phyloP scores from a whole-genome alignment of 2,797 vertebrate species.

The Fringilla coelebs region DNA sequence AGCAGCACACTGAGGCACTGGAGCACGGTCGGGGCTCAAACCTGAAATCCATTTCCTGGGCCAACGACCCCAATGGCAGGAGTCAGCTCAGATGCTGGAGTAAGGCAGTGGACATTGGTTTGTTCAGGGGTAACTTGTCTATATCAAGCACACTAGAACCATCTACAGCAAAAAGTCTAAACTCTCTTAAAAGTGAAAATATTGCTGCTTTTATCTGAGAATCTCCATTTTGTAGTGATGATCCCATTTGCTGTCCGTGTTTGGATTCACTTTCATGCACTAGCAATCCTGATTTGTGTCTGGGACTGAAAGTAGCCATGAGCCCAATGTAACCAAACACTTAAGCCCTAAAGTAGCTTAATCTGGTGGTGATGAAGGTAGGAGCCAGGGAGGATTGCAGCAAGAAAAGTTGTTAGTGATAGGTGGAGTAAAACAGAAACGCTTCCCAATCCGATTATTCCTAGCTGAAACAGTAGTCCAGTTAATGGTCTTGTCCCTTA shows the following conservation, averaged over 20 bases:
- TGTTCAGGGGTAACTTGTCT: not conserved
- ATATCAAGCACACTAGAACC: not conserved
- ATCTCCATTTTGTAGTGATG: not conserved
- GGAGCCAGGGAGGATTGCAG: not conserved
- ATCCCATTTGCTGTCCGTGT: not conserved
- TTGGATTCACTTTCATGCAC: not conserved
- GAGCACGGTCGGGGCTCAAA: not conserved
- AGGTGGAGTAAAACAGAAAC: not conserved
- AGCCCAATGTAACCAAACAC: not conserved
- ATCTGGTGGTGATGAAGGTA: not conserved
- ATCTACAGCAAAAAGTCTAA: not conserved
- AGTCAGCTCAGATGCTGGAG: not conserved
- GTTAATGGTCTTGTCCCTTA: not conserved
- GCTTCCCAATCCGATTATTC: not conserved
- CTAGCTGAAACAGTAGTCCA: not conserved
- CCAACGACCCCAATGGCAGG: not conserved
- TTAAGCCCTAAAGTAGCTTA: not conserved
- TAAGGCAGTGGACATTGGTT: not conserved
- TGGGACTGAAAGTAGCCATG: not conserved
- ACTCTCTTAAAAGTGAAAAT: not conserved
- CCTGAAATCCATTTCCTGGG: not conserved
- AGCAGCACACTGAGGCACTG: not conserved
- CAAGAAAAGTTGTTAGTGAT: not conserved
- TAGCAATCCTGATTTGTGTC: not conserved
- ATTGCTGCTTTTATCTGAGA: not conserved